Percentiles rank a stretch among this genome's conserved stretches.
Evolutionary conservation across 2,113 vertebrate species (phyloP).

Genomic region (Todiramphus saurophagus): DNA sequence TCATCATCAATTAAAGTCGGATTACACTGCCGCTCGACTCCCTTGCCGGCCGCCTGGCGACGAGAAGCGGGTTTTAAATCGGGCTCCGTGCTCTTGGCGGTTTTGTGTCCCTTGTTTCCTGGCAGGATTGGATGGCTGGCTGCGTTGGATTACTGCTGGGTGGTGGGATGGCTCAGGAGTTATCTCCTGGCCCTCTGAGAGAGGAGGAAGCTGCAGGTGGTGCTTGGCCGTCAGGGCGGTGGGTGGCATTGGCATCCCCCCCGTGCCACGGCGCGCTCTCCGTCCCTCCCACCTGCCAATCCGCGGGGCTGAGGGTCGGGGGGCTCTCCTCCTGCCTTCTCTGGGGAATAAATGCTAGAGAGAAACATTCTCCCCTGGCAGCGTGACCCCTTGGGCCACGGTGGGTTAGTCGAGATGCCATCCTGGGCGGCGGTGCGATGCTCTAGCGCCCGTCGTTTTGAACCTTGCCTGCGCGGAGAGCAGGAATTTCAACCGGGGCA

Average conservation of each 20-base stretch:
- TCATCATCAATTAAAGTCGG: not conserved
- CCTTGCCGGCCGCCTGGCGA: not conserved
- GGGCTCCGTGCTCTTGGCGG: not conserved
- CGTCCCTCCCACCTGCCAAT: rapidly evolving
- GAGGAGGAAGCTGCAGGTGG: not conserved
- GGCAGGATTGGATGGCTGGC: not conserved
- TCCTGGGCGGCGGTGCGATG: rapidly evolving
- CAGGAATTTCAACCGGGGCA: not conserved
- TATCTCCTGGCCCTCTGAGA: no score
- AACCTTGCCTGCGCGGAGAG: rapidly evolving
- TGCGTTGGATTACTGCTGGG: not conserved
- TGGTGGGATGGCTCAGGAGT: not conserved
- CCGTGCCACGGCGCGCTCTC: rapidly evolving
- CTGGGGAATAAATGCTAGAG: rapidly evolving
- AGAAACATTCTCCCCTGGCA: not conserved
- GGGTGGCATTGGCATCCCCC: not conserved
- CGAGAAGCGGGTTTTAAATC: not conserved
- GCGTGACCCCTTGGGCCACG: not conserved
- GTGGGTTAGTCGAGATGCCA: rapidly evolving
- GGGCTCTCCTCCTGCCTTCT: rapidly evolving
- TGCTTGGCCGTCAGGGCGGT: rapidly evolving
- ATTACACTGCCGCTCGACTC: not conserved
- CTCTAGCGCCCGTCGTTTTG: not conserved
- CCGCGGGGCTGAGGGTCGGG: rapidly evolving
- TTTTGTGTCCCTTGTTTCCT: not conserved